Base-by-base conservation (phyloP, 2,113 vertebrate species). In the Rattus rattus region DNA sequence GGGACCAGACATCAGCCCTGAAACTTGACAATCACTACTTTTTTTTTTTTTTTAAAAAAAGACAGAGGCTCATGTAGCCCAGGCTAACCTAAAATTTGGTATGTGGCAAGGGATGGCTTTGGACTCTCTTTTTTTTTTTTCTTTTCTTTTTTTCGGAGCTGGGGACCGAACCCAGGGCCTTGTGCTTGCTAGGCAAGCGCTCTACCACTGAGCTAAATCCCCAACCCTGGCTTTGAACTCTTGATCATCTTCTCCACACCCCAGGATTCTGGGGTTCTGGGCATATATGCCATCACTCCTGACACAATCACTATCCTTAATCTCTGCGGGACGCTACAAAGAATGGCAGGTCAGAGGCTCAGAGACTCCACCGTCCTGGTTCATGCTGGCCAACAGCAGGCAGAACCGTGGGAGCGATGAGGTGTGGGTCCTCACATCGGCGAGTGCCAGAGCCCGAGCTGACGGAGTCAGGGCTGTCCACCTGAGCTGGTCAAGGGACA, bases 391-490 rank as follows among this genome's bases (percentile, higher is more conserved):
- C 16, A 2, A n/a, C 39, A 79, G 65, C 76, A 72, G 56, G 49
- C 1, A 0, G 12, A 79, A 11, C 9, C 13, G 14, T 24, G 19
- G 76, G 19, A 85, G 63, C 12, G 36, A 36, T 0, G 19, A 24
- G 6, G 39, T 6, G 0, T 30, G 72, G 9, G 43, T 22, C 16
- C 16, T 49, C 10, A 22, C 9, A 2, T 30, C 6, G 9, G 17
- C 17, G 36, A 30, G 30, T 3, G 10, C 43, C 84, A 52, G 61
- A 43, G 43, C 19, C 43, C 43, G 43, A 43, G 43, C 43, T 43
- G 43, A 2, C 2, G 43, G 43, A 43, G 43, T 2, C 43, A 87
- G 28, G 63, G 17, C 2, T 67, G 84, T 36, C 43, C 49, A 6
- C 28, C 63, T 4, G 14, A 79, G 85, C 7, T 11, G 43, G 67